Evolutionary conservation across 2,113 vertebrate species (phyloP), one percentile per base, ranked within the genome.

Genomic region (Rousettus leschenaultii): DNA sequence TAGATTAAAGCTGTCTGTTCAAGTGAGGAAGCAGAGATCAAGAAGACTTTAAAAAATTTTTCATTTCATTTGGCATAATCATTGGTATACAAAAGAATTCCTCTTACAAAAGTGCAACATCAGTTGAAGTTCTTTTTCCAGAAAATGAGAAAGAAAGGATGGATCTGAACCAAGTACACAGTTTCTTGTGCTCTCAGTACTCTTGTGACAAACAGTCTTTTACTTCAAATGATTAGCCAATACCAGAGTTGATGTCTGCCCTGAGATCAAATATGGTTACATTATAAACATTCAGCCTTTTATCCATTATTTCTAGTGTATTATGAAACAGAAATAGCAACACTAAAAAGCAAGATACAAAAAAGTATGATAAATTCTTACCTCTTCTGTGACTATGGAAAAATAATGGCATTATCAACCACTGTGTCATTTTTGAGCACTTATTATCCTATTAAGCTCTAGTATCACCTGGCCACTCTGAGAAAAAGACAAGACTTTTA

Each of bases 11-110:
- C 38, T 85, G 7, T 83, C 83, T 95, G 21, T 65, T 74, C 66
- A 94, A 57, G 48, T 71, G 78, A 96, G 18, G 16, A 88, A 95
- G 80, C 59, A 63, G 24, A 77, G 96, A 98, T 97, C 94, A 97
- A 92, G 70, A 97, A 84, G 75, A 97, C 53, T 93, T 92, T 97
- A 35, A 13, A 28, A 91, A 93, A 94, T 48, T 74, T 89, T 94
- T 90, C 55, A 86, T 90, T 95, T 91, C 59, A 74, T 74, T 92
- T 93, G 59, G 57, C 53, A 82, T 97, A 77, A 92, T 90, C 53
- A 94, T 68, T 74, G 43, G n/a, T 70, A 63, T 48, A 92, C 71
- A 91, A 94, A 94, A 65, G 45, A 71, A 93, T 90, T 10, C 28
- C 21, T 93, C 48, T 89, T 65, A 73, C 43, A 89, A 2, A 13